These are phyloP conservation scores for Panzeria rudis DNA, from an alignment of 2,888 invertebrate species.

Conservation along the genomic window DNA sequence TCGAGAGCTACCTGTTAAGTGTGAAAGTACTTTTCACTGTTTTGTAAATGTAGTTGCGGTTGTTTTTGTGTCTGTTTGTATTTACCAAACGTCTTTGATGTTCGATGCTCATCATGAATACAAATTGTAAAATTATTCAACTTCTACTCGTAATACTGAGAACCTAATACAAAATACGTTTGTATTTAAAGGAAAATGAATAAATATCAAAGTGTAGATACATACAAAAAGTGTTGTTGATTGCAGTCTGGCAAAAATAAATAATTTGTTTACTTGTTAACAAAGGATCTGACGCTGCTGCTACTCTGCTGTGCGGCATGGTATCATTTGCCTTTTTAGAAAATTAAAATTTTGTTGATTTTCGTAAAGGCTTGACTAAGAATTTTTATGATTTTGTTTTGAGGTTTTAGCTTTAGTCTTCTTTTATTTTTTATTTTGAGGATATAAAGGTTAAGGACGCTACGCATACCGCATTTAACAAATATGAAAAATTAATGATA, in stretches of 20 bases:
- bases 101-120: slow-evolving; percentile 64
- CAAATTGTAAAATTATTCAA: slow-evolving; percentile 70
- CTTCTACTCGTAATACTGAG: background rate
- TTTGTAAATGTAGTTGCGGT: slow-evolving; percentile 17
- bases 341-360: slow-evolving; percentile 60
- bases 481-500: background rate
- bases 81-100: slow-evolving; percentile 57
- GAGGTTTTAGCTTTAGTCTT: background rate
- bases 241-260: slow-evolving; percentile 62
- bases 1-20: background rate
- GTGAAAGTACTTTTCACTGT: background rate
- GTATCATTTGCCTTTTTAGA: slow-evolving; percentile 54
- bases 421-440: background rate
- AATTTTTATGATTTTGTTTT: slow-evolving; percentile 13
- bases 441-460: slow-evolving; percentile 56
- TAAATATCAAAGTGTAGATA: background rate
- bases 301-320: background rate
- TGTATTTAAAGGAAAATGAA: slow-evolving; percentile 2
- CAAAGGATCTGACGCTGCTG: slow-evolving; percentile 49
- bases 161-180: slow-evolving; percentile 18
- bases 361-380: slow-evolving; percentile 16
- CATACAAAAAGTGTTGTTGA: slow-evolving; percentile 59
- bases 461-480: background rate
- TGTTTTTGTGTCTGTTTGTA: slow-evolving; percentile 27
- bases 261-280: slow-evolving; percentile 62